These are phyloP conservation scores for Microplitis mediator DNA, from an alignment of 1,140 invertebrate genomes.

Conservation along the genomic window DNA sequence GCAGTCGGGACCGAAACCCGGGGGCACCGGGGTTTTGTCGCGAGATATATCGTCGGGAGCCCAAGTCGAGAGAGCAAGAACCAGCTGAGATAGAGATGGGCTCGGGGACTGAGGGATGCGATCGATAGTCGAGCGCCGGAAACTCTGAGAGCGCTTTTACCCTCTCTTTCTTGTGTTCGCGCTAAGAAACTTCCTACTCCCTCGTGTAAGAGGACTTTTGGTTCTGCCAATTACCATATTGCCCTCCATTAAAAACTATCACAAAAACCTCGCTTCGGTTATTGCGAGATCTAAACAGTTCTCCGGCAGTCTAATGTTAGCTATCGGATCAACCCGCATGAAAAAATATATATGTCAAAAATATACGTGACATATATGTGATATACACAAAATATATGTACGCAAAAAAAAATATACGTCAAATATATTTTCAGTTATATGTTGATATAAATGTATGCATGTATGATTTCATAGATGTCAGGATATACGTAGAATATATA, in stretches of 20 bases:
- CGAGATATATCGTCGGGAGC: not conserved
- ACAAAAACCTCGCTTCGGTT: too few relatives aligned
- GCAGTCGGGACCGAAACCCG: not conserved
- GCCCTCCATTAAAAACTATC: not conserved
- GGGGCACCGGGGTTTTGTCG: constrained; percentile 2
- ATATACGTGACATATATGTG: too few relatives aligned
- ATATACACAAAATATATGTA: too few relatives aligned
- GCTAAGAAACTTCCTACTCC: not conserved
- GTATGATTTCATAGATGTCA: too few relatives aligned
- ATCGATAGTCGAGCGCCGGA: constrained; percentile 12
- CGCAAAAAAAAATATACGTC: too few relatives aligned
- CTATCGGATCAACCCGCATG: too few relatives aligned
- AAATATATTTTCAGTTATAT: too few relatives aligned
- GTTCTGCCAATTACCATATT: constrained; percentile 10
- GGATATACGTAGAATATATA: too few relatives aligned
- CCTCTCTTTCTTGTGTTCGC: not conserved
- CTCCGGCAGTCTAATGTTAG: too few relatives aligned
- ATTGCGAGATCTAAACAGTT: too few relatives aligned
- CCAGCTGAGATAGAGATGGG: not conserved
- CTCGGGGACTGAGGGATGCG: not conserved
- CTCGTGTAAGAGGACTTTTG: not conserved
- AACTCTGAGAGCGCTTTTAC: constrained; percentile 12
- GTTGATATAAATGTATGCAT: too few relatives aligned
- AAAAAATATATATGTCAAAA: too few relatives aligned
- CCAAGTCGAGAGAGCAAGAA: not conserved